Evolutionary conservation across 2,113 vertebrate species (phyloP).

Genomic region (Phylloscopus trochilus): DNA sequence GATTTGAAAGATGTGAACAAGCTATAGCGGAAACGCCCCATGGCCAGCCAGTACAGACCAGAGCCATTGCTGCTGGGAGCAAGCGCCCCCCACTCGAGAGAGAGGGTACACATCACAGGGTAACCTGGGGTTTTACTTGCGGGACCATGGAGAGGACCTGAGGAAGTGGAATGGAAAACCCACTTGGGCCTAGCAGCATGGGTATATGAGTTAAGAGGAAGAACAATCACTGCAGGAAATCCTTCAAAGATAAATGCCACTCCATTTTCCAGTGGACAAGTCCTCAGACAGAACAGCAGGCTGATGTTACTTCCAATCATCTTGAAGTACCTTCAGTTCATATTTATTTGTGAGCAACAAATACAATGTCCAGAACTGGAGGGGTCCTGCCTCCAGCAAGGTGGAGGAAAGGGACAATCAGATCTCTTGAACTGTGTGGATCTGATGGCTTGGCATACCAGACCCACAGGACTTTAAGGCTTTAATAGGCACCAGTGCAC

Average conservation of each 20-base stretch:
- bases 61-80: neutral
- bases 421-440: neutral
- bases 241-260: neutral
- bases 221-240: neutral
- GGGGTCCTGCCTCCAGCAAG: neutral
- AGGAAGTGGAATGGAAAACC: neutral
- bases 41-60: fast-evolving
- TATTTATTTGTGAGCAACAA: neutral
- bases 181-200: neutral
- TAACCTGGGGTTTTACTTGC: neutral
- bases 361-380: neutral
- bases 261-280: neutral
- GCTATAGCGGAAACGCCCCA: neutral
- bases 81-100: fast-evolving
- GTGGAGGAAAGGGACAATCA: neutral
- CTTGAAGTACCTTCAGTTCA: neutral
- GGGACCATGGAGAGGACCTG: neutral
- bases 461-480: neutral
- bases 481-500: neutral
- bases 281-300: neutral
- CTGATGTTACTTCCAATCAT: neutral
- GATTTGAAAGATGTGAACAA: neutral
- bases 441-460: neutral
- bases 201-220: neutral
- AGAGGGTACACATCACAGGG: no score